These are phyloP conservation scores for Cecidostiba fungosa DNA, from an alignment of 2,888 invertebrate species.

Conservation along the genomic window DNA sequence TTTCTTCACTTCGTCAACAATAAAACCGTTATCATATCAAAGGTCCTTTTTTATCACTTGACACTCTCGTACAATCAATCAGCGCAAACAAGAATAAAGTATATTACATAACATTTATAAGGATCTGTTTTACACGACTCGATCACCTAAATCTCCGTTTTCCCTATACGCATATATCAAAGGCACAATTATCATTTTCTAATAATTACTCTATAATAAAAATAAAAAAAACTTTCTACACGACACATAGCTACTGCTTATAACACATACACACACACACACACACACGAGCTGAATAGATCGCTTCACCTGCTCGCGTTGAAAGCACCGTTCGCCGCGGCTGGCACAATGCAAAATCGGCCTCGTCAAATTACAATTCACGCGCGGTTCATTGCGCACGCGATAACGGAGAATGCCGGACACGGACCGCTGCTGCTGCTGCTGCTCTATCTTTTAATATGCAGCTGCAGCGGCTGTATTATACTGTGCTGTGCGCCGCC, in stretches of 20 bases:
- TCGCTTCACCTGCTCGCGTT: constrained; percentile 19
- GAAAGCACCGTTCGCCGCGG: constrained; percentile 42
- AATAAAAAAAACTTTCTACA: background rate
- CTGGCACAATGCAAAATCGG: constrained; percentile 55
- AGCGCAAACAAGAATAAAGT: too few relatives aligned
- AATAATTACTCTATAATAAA: too few relatives aligned
- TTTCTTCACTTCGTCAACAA: background rate
- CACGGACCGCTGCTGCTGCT: background rate
- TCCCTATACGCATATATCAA: too few relatives aligned
- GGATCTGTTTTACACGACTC: too few relatives aligned
- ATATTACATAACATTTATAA: too few relatives aligned
- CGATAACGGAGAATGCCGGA: constrained; percentile 44
- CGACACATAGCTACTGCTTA: background rate
- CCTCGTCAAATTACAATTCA: constrained; percentile 55
- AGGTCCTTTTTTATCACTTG: background rate
- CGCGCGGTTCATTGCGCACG: constrained; percentile 51
- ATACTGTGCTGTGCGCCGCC: background rate
- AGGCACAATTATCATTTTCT: too few relatives aligned
- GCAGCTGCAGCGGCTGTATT: background rate
- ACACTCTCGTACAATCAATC: background rate
- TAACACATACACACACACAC: too few relatives aligned
- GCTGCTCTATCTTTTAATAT: constrained; percentile 31
- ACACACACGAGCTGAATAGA: background rate
- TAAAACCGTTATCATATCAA: background rate
- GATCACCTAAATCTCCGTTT: too few relatives aligned